phyloP scores from a whole-genome alignment of 2,113 vertebrate species.

The Menidia beryllina region DNA sequence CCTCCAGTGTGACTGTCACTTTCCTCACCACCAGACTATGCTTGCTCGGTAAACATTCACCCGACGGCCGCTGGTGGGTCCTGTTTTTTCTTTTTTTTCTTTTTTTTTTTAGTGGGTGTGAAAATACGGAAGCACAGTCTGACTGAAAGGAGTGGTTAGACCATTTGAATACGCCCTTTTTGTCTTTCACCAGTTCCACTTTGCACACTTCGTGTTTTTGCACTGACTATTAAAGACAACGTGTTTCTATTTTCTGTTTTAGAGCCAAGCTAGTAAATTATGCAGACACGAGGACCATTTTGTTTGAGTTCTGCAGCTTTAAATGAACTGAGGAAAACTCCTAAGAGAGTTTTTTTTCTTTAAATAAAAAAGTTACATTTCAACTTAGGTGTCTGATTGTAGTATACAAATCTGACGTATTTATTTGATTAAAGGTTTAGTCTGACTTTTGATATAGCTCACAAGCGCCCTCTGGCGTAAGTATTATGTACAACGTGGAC shows the following conservation, averaged over 20 bases:
- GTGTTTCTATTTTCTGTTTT: background rate
- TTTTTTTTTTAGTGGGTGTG: slow-evolving; percentile 73
- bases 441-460: slow-evolving; percentile 18
- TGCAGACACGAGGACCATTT: background rate
- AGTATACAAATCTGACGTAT: background rate
- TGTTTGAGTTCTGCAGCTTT: background rate
- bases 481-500: background rate
- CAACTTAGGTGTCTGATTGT: background rate
- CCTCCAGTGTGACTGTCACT: slow-evolving; percentile 75
- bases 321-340: background rate
- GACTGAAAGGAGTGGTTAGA: slow-evolving; percentile 52
- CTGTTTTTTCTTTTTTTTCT: slow-evolving; percentile 47
- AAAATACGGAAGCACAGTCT: slow-evolving; percentile 84
- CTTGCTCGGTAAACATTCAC: slow-evolving; percentile 73
- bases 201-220: background rate
- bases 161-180: slow-evolving; percentile 38
- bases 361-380: background rate
- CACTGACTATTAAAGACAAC: background rate
- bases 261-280: background rate
- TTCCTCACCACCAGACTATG: slow-evolving; percentile 62
- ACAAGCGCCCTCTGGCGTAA: slow-evolving; percentile 68
- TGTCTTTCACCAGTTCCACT: slow-evolving; percentile 37
- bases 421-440: background rate
- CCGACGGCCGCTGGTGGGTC: slow-evolving; percentile 60
- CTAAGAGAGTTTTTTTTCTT: background rate